Conservation (phyloP, 2,113 vertebrate species). For the Eulemur macaco region DNA sequence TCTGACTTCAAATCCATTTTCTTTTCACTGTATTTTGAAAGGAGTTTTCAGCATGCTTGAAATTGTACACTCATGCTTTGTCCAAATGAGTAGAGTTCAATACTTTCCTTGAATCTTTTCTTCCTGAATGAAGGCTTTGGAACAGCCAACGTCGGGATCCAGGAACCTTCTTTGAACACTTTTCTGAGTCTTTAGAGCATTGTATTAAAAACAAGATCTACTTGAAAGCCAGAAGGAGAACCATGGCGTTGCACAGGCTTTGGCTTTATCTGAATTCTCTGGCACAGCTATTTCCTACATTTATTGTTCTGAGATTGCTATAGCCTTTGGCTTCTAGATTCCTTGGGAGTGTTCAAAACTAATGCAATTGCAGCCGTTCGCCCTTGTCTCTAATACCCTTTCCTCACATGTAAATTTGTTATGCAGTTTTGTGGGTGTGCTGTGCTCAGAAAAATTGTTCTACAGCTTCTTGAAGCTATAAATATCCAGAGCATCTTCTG, state of each 20-base stretch:
- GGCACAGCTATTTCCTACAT: neutral
- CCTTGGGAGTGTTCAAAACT: neutral
- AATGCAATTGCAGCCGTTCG: neutral
- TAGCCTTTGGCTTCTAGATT: neutral
- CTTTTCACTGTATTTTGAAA: neutral
- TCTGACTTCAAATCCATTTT: neutral
- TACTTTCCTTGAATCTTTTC: slow-evolving; percentile 23
- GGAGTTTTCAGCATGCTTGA: neutral
- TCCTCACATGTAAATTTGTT: neutral
- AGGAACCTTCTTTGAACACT: neutral
- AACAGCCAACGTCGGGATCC: neutral
- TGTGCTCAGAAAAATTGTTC: neutral
- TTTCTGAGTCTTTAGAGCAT: neutral
- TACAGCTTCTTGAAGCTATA: neutral
- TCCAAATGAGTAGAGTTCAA: neutral
- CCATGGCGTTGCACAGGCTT: neutral
- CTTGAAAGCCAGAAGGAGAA: slow-evolving; percentile 13
- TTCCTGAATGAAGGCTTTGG: slow-evolving; percentile 1
- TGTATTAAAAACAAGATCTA: neutral
- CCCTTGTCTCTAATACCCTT: neutral
- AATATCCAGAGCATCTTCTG: neutral
- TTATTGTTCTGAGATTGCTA: slow-evolving; percentile 14
- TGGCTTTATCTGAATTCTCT: neutral
- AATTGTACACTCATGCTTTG: neutral
- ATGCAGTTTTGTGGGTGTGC: neutral